Evolutionary conservation across 2,888 invertebrate genomes (phyloP).

Genomic region (Tachystola acroxantha): DNA sequence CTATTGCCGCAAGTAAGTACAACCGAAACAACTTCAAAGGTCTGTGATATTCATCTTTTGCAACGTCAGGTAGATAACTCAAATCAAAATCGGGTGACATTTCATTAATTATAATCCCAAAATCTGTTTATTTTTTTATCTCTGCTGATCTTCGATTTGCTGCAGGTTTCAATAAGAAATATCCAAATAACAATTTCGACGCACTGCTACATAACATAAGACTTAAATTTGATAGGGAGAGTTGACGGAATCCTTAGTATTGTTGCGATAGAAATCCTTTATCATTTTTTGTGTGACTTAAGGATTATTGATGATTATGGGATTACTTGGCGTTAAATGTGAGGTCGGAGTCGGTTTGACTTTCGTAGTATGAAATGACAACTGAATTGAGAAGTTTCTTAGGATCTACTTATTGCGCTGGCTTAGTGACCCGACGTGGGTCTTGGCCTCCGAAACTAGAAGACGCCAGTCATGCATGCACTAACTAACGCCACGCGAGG

Average conservation of each 20-base stretch:
- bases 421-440: too few species aligned
- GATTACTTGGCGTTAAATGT: conserved; percentile 54
- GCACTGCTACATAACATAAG: background rate
- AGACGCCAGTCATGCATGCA: too few species aligned
- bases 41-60: conserved; percentile 3
- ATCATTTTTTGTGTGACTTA: conserved; percentile 42
- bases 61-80: conserved; percentile 32
- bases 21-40: background rate
- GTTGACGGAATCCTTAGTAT: conserved; percentile 16
- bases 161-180: conserved; percentile 48
- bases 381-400: too few species aligned
- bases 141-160: conserved; percentile 48
- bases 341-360: background rate
- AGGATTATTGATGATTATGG: conserved; percentile 70
- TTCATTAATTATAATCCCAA: conserved; percentile 64
- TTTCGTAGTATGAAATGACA: too few species aligned
- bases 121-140: conserved; percentile 42
- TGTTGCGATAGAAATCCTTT: conserved; percentile 45
- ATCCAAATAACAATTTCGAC: background rate
- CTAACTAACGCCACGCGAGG: too few species aligned
- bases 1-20: too few species aligned
- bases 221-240: conserved; percentile 13
- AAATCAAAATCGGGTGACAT: conserved; percentile 46
- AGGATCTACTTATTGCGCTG: too few species aligned
- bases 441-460: too few species aligned